Percentiles rank a stretch among this genome's conserved stretches.
phyloP scores from a whole-genome alignment of 2,888 invertebrate genomes.

The Brenthis ino region DNA sequence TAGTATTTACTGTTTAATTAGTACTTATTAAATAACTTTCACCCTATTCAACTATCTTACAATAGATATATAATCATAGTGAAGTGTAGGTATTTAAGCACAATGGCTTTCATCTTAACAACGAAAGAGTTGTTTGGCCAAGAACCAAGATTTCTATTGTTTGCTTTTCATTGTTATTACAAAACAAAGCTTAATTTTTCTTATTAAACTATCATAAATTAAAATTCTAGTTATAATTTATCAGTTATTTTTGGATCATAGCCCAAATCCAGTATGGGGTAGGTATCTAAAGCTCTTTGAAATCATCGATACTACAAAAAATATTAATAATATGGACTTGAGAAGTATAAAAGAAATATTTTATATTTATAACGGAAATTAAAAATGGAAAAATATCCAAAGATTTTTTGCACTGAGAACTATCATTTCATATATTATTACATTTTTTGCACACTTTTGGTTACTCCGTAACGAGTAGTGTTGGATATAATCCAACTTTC shows the following conservation, averaged over 20 bases:
- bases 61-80: no score
- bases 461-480: slow-evolving; percentile 7
- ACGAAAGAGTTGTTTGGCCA: slow-evolving; percentile 28
- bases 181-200: slow-evolving; percentile 14
- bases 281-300: no score
- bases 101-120: slow-evolving; percentile 23
- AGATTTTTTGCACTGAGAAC: neutral
- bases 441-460: slow-evolving; percentile 3
- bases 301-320: no score
- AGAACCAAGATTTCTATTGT: slow-evolving; percentile 29
- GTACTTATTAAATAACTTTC: no score
- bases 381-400: no score
- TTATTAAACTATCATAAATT: slow-evolving; percentile 8
- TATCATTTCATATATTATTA: slow-evolving; percentile 13
- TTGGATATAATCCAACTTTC: slow-evolving; percentile 11
- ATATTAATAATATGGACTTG: no score
- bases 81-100: slow-evolving; percentile 13
- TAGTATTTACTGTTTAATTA: no score
- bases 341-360: no score
- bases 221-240: slow-evolving; percentile 1
- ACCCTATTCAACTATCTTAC: no score
- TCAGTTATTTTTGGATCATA: no score
- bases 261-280: no score
- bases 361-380: no score
- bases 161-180: slow-evolving; percentile 33